Base-by-base conservation (phyloP, 2,888 invertebrate genomes). In the Drosophila differens region DNA sequence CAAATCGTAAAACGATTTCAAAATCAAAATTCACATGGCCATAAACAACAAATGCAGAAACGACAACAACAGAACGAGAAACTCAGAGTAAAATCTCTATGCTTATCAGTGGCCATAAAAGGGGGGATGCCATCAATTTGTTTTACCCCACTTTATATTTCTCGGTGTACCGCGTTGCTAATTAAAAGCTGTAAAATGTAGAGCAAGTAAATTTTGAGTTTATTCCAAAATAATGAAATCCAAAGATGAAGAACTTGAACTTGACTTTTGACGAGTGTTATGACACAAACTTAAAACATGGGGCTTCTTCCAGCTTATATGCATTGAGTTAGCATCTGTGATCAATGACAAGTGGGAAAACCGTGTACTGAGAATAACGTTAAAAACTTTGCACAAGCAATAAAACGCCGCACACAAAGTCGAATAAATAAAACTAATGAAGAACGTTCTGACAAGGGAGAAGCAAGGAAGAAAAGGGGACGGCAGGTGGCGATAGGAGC, bases 351-450 rank as follows among this genome's bases (percentile, higher is more conserved):
- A 75, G 70, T 70, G 65, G 49, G 51, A 47, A 68, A 76, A 61
- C 39, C 78, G 75, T 82, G 81, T 78, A 80, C 78, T 66, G 80
- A 41, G 35, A 22, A 70, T 69, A 79, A 62, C 68, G 76, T 82
- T 66, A 62, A 82, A 81, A 89, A 87, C 88, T 89, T 89, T 89
- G 68, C 70, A 58, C 85, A 74, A 74, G 83, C 85, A 83, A 85
- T 88, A 83, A 83, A 88, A 84, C 75, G 65, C 33, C 68, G 41
- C 81, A 70, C 55, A 70, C 74, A 76, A 70, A 70, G 66, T 70
- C 53, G 41, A 68, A 59, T 70, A 79, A 69, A 74, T 71, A 58
- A 58, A 41, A 33, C 39, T 35, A 54, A 54, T 35, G 28, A 49
- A 6, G 30, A 22, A 44, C 44, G 10, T 37, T 22, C 9, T 1